These are phyloP conservation scores for Pseudomyrmex pallidus DNA, from an alignment of 1,140 invertebrate genomes.

Conservation along the genomic window DNA sequence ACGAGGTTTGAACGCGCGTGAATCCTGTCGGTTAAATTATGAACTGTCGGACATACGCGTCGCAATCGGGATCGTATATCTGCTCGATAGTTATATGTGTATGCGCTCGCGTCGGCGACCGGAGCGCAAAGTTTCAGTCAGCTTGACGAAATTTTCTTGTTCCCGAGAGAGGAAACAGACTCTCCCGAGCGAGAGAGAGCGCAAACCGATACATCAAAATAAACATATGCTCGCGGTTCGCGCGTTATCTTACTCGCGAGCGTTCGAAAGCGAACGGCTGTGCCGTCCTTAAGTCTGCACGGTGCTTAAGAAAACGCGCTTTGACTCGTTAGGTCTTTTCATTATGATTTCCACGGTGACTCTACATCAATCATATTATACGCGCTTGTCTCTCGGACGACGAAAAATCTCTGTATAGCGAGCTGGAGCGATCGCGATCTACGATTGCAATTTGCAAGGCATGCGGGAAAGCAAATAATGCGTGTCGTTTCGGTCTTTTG, in stretches of 20 bases:
- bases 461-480: not conserved
- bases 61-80: slow-evolving; percentile 37
- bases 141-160: slow-evolving; percentile 11
- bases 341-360: slow-evolving; percentile 7
- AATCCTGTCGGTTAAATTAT: slow-evolving; percentile 39
- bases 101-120: slow-evolving; percentile 5
- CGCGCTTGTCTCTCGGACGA: not conserved
- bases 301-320: not conserved
- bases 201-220: slow-evolving; percentile 43
- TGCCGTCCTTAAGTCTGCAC: slow-evolving; percentile 5
- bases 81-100: slow-evolving; percentile 8
- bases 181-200: not conserved
- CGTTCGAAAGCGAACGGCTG: not conserved
- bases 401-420: not conserved
- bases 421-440: not conserved
- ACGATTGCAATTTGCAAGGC: not conserved
- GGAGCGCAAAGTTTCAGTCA: slow-evolving; percentile 36
- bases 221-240: slow-evolving; percentile 11
- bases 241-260: slow-evolving; percentile 25
- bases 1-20: not conserved
- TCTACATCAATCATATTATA: slow-evolving; percentile 48
- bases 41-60: slow-evolving; percentile 19
- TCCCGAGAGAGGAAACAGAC: slow-evolving; percentile 11
- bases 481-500: not conserved
- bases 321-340: slow-evolving; percentile 38